Base-by-base conservation (phyloP, 2,113 vertebrate species). In the Natator depressus region DNA sequence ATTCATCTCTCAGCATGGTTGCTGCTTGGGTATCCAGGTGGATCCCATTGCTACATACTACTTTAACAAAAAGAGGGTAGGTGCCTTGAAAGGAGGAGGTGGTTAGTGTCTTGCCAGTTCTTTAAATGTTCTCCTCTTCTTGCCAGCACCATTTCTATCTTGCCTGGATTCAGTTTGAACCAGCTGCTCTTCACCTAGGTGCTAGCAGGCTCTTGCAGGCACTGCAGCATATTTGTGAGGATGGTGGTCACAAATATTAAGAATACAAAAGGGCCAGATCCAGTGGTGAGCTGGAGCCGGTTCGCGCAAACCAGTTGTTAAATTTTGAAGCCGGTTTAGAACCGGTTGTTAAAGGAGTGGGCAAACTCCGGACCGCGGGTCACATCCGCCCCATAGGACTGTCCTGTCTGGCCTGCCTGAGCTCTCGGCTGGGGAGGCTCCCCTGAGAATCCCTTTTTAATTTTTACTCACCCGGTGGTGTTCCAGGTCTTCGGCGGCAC, bases 201-300 rank as follows among this genome's bases (percentile, higher is more conserved):
- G 88, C 91, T 95, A 80, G 83, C 87, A 92, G 76, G 42, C 86
- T 93, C 82, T 80, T 84, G 89, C 49, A 91, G 94, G 93, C 88
- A 75, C 89, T 81, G 75, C 79, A n/a, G 90, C 31, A 1, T 59
- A 13, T 92, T 89, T 81, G 83, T 90, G 91, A 76, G 47, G 88
- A 50, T 83, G 65, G 75, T 95, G 84, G 38, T 24, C 2, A 79
- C 69, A 83, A 35, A 85, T 1, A 3, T 57, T 4, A 0, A 79
- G 0, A 0, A 38, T 82, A 47, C 25, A 1, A 0, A 50, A 54
- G 62, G 81, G 89, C 94, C 88, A 90, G 87, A 81, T 42, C 42
- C 42, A 42, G 42, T 42, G 42, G 42, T 42, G 42, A 42, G 42
- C 42, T 42, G 42, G 42, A 42, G 42, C 42, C 42, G 42, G 5